These are phyloP conservation scores for Rosalia funebris DNA, from an alignment of 2,888 invertebrate species.

Conservation along the genomic window DNA sequence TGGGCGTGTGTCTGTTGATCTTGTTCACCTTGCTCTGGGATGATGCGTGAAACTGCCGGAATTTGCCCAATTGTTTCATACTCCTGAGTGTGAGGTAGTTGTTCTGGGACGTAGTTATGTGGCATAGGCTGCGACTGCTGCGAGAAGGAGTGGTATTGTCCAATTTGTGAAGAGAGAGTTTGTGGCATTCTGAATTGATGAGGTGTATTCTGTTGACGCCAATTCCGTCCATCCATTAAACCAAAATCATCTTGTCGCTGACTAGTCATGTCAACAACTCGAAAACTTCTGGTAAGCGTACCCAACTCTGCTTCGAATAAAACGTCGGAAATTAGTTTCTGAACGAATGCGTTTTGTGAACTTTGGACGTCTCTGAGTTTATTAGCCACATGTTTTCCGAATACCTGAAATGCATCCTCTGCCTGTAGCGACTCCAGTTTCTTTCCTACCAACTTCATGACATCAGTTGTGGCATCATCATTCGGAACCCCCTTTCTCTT, in stretches of 20 bases:
- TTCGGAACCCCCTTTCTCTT: conserved; percentile 2
- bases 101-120: conserved; percentile 12
- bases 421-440: neutral
- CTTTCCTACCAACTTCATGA: too few species aligned
- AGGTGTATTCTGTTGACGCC: neutral
- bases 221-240: too few species aligned
- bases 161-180: conserved; percentile 1
- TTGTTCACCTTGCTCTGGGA: neutral
- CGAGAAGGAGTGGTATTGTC: conserved; percentile 20
- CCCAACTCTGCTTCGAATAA: too few species aligned
- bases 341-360: conserved; percentile 11
- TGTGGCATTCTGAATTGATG: conserved; percentile 4
- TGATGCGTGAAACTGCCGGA: neutral
- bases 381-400: conserved; percentile 18
- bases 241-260: conserved; percentile 15
- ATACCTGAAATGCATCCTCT: conserved; percentile 2
- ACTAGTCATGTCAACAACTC: conserved; percentile 18
- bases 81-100: conserved; percentile 6
- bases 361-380: conserved; percentile 8
- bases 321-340: too few species aligned
- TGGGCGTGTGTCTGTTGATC: neutral
- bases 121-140: conserved; percentile 18
- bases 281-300: conserved; percentile 14
- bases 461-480: conserved; percentile 4
- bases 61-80: neutral